A percentile compares a stretch with the other conserved stretches of the same genome.
These are phyloP conservation scores for Cynopterus sphinx DNA, from an alignment of 2,797 vertebrate genomes.

Conservation along the genomic window DNA sequence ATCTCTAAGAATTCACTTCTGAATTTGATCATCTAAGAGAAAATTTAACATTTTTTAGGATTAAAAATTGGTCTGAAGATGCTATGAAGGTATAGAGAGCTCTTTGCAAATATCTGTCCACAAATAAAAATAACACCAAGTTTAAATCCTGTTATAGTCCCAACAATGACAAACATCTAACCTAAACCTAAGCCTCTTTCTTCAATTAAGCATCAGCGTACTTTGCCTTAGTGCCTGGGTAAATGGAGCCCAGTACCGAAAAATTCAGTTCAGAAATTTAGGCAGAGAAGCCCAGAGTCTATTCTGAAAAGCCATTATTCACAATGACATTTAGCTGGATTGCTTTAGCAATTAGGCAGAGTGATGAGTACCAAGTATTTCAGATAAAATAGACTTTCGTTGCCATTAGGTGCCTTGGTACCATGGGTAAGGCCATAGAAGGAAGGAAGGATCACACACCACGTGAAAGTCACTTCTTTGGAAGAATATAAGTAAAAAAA, in stretches of 20 bases:
- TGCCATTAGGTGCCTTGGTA: neutral
- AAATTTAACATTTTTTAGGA: neutral
- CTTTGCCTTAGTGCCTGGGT: neutral
- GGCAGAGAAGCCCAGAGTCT: neutral
- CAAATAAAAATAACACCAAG: conserved; percentile 1
- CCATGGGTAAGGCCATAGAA: neutral
- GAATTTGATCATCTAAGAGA: neutral
- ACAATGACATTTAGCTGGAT: conserved; percentile 12
- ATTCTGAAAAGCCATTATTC: neutral
- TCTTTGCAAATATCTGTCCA: neutral
- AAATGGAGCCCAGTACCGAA: neutral
- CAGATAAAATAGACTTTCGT: neutral
- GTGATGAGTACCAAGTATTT: neutral
- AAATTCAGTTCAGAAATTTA: neutral
- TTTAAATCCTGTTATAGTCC: neutral
- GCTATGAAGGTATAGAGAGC: neutral
- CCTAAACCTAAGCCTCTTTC: neutral
- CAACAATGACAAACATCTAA: neutral
- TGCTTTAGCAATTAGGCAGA: conserved; percentile 11
- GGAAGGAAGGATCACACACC: neutral
- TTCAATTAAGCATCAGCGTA: neutral
- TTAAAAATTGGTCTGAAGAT: neutral
- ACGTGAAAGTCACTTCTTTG: neutral
- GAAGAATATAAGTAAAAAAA: neutral
- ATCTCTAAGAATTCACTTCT: conserved; percentile 20